Percentiles rank a stretch among this genome's conserved stretches.
Evolutionary conservation across 1,140 invertebrate species (phyloP).

Genomic region (Megalonaias nervosa): DNA sequence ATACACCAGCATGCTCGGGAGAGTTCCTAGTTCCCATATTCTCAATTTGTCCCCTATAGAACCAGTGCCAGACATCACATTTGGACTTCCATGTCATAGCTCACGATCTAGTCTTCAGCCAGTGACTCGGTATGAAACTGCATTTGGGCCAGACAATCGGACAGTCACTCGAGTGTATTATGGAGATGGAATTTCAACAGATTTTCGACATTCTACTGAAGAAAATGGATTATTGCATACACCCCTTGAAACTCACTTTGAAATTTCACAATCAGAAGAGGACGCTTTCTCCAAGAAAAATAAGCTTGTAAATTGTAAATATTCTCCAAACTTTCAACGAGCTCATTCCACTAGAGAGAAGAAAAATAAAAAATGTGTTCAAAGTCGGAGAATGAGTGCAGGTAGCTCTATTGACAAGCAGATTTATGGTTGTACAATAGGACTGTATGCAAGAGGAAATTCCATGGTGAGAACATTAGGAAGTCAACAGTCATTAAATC

Average conservation of each 20-base stretch:
- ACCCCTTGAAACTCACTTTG: conserved; percentile 60
- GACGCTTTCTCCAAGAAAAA: conserved; percentile 18
- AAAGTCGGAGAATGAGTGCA: conserved; percentile 24
- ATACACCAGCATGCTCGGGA: conserved; percentile 1
- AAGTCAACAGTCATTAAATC: not conserved
- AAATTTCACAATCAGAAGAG: conserved; percentile 6
- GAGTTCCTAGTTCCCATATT: conserved; percentile 34
- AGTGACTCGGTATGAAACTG: conserved; percentile 60
- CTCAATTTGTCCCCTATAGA: conserved; percentile 50
- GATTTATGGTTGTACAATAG: conserved; percentile 25
- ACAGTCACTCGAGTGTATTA: conserved; percentile 64
- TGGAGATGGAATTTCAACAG: conserved; percentile 54
- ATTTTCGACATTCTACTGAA: conserved; percentile 47
- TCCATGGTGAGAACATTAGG: not conserved
- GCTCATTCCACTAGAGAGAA: conserved; percentile 28
- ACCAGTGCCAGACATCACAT: conserved; percentile 29
- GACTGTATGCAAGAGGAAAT: conserved; percentile 19
- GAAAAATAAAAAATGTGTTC: conserved; percentile 24
- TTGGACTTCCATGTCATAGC: not conserved
- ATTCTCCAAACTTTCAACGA: conserved; percentile 37
- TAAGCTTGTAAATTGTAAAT: conserved; percentile 14
- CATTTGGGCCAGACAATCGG: conserved; percentile 65
- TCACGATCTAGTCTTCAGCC: conserved; percentile 29
- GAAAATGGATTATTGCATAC: conserved; percentile 30
- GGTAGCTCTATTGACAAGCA: conserved; percentile 24